Percentiles rank a stretch among this genome's conserved stretches.
These are phyloP conservation scores for Pelusios castaneus DNA, from an alignment of 2,113 vertebrate species.

Conservation along the genomic window DNA sequence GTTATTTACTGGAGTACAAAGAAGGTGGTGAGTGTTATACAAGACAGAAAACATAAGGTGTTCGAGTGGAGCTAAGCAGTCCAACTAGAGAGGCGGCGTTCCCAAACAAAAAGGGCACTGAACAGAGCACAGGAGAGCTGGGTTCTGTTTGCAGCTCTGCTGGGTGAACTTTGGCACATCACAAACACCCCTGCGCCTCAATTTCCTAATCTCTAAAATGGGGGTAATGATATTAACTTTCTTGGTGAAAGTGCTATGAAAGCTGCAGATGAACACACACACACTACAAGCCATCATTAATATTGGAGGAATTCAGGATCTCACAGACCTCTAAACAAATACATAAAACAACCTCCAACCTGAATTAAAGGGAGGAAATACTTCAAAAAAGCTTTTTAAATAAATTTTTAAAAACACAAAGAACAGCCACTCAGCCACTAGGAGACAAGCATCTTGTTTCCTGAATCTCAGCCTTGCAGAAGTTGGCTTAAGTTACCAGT, in stretches of 20 bases:
- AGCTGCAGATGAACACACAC: neutral
- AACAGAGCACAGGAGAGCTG: neutral
- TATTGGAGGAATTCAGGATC: neutral
- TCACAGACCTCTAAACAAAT: neutral
- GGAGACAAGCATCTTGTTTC: neutral
- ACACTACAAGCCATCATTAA: neutral
- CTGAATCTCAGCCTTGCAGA: neutral
- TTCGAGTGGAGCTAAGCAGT: neutral
- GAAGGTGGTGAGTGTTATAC: neutral
- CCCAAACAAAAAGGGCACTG: neutral
- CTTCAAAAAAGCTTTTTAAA: neutral
- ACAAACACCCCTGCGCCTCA: neutral
- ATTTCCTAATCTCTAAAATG: neutral
- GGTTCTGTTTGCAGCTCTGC: neutral
- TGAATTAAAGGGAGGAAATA: neutral
- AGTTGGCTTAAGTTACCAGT: neutral
- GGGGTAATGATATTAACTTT: neutral
- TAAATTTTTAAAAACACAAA: neutral
- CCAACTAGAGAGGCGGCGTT: rapidly evolving
- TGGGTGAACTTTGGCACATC: neutral
- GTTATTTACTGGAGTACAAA: neutral
- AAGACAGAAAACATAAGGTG: neutral
- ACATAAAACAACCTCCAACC: neutral
- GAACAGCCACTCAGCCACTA: neutral
- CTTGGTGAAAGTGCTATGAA: neutral